Conservation (phyloP, 2,797 vertebrate species). For the Pangasius mekongensis region DNA sequence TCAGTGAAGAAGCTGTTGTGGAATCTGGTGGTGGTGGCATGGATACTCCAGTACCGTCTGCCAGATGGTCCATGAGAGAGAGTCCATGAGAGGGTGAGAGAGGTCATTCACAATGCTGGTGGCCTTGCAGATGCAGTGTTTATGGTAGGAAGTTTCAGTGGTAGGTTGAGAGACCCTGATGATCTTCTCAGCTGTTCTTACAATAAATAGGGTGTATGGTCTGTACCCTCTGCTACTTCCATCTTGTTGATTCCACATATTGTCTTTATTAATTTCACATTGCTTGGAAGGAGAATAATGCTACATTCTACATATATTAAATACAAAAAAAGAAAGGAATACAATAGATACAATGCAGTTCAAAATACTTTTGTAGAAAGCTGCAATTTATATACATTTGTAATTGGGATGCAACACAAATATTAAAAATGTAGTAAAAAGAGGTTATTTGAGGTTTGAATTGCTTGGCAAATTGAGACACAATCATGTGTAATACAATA, state of each 20-base stretch:
- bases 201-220: background rate
- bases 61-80: too few species aligned
- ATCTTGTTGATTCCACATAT: conserved; percentile 40
- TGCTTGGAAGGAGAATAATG: conserved; percentile 25
- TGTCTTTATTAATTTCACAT: conserved; percentile 32
- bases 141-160: background rate
- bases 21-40: background rate
- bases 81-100: background rate
- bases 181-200: background rate
- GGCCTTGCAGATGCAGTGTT: conserved; percentile 1
- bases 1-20: background rate
- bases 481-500: background rate
- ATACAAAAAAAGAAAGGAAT: conserved; percentile 15
- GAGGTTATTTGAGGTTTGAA: background rate
- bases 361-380: background rate
- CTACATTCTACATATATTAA: background rate
- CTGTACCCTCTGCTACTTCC: conserved; percentile 4
- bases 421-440: background rate
- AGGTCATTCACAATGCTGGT: background rate
- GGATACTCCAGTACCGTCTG: background rate
- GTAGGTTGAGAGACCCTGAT: background rate
- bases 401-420: background rate
- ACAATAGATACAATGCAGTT: background rate
- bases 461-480: background rate
- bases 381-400: background rate